Evolutionary conservation across 2,888 invertebrate genomes (phyloP).

Genomic region (Pristionchus fissidentatus): DNA sequence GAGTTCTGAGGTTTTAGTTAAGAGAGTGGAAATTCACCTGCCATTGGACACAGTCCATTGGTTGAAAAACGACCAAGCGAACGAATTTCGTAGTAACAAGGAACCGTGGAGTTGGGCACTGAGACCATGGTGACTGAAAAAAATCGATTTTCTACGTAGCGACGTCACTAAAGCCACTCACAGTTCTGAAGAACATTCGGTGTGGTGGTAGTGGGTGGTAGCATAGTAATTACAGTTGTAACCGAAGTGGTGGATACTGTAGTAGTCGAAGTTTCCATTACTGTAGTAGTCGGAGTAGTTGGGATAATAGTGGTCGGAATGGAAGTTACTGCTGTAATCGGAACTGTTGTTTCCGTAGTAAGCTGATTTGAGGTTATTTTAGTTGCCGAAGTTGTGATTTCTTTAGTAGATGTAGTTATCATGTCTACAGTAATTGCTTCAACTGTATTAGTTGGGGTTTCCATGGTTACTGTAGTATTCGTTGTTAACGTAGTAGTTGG

Average conservation of each 20-base stretch:
- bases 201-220: background rate
- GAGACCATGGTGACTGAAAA: background rate
- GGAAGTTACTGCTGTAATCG: background rate
- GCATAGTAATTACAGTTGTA: background rate
- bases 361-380: too few relatives aligned
- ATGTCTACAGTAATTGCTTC: background rate
- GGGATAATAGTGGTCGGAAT: background rate
- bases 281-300: background rate
- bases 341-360: background rate
- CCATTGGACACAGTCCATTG: slow-evolving; percentile 18
- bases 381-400: background rate
- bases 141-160: background rate
- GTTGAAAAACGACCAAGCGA: background rate
- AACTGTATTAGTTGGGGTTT: background rate
- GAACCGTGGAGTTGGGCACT: background rate
- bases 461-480: background rate
- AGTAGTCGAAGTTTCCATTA: background rate
- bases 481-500: background rate
- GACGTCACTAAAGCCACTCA: background rate
- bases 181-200: background rate
- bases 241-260: background rate
- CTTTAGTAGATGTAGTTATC: background rate
- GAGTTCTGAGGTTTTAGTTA: background rate
- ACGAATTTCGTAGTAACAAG: background rate
- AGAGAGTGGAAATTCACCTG: background rate